A percentile compares a stretch with the other conserved stretches of the same genome.
These are phyloP conservation scores for Entomobrya proxima DNA, from an alignment of 2,888 invertebrate genomes.

Conservation along the genomic window DNA sequence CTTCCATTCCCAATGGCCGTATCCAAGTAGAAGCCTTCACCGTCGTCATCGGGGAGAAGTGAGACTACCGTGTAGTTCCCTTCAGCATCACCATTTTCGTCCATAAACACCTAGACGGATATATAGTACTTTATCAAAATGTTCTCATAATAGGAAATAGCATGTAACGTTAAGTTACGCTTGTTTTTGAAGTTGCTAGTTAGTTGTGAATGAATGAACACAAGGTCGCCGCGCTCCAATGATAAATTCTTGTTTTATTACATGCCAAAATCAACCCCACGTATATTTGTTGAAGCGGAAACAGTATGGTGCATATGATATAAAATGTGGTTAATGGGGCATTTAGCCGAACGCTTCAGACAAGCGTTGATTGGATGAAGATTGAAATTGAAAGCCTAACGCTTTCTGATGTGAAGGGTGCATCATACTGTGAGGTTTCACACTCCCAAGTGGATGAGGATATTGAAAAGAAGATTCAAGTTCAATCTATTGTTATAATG, in stretches of 20 bases:
- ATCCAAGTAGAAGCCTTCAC: slow-evolving; percentile 50
- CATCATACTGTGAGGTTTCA: no score
- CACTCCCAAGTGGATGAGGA: neutral
- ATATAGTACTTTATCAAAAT: neutral
- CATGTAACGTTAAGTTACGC: neutral
- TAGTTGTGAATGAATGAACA: neutral
- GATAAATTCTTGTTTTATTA: no score
- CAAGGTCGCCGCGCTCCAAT: no score
- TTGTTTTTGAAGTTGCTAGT: neutral
- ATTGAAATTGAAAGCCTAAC: no score
- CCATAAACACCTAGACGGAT: slow-evolving; percentile 85
- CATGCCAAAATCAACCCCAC: neutral
- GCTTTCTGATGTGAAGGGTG: no score
- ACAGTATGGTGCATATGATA: no score
- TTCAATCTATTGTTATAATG: neutral
- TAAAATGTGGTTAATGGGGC: no score
- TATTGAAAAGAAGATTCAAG: neutral
- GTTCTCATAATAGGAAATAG: neutral
- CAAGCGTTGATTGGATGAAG: no score
- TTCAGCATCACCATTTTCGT: slow-evolving; percentile 92
- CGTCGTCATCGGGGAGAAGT: slow-evolving; percentile 82
- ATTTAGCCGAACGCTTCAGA: no score
- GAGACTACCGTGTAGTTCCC: slow-evolving; percentile 93
- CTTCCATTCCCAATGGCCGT: slow-evolving; percentile 76
- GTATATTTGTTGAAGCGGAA: neutral